Conservation (phyloP, 2,888 invertebrate genomes). For the Agrilus cyanescens region DNA sequence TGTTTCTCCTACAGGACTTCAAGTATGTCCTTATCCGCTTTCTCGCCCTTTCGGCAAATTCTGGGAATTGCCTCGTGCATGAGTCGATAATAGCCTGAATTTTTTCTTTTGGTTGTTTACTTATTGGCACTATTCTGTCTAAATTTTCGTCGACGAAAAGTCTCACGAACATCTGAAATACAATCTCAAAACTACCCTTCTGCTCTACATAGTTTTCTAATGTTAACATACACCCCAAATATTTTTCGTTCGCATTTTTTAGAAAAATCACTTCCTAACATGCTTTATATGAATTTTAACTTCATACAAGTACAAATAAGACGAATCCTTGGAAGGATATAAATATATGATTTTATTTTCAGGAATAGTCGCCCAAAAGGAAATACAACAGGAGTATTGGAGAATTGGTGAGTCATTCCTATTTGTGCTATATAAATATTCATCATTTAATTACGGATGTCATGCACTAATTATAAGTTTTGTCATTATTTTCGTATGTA, state of each 20-base stretch:
- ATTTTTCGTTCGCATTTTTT: no score
- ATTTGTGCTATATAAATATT: no score
- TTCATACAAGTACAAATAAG: no score
- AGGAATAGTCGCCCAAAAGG: no score
- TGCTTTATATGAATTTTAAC: no score
- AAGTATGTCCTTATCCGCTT: conserved; percentile 91
- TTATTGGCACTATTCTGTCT: conserved; percentile 92
- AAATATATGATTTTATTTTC: background rate
- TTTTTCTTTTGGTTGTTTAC: conserved; percentile 95
- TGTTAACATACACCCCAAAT: no score
- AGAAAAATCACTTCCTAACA: no score
- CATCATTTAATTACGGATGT: no score
- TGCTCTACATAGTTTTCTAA: background rate
- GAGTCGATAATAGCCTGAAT: conserved; percentile 96
- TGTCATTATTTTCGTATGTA: no score
- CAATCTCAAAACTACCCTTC: background rate
- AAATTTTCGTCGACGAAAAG: conserved; percentile 94
- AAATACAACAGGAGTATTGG: no score
- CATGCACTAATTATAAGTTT: no score
- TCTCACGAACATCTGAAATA: conserved; percentile 87
- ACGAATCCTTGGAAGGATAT: background rate
- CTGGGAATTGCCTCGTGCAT: conserved; percentile 92
- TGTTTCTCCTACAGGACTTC: conserved; percentile 90
- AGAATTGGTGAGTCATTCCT: no score
- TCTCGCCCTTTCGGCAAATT: conserved; percentile 88